Conservation (phyloP, 1,140 invertebrate genomes). For the Copidosoma floridanum region DNA sequence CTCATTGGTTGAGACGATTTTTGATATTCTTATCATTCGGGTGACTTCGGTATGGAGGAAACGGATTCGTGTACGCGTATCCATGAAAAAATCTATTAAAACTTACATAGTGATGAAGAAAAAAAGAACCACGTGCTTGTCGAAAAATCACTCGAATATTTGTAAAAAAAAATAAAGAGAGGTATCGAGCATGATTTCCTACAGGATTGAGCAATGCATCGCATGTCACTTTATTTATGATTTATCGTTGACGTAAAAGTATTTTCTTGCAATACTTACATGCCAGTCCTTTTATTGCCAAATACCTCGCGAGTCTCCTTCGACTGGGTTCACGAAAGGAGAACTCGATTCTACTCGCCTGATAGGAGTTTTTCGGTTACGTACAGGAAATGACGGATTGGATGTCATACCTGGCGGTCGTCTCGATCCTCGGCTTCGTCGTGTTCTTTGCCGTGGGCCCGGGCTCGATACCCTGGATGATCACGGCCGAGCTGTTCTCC, state of each 20-base stretch:
- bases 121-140: no score
- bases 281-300: not conserved
- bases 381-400: slow-evolving; percentile 97
- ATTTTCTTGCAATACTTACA: not conserved
- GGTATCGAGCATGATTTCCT: no score
- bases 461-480: slow-evolving; percentile 98
- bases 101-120: no score
- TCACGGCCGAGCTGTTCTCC: slow-evolving; percentile 96
- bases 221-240: slow-evolving; percentile 37
- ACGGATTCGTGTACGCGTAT: no score
- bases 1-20: no score
- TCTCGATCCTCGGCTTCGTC: slow-evolving; percentile 90
- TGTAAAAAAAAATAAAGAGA: no score
- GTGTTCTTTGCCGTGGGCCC: slow-evolving; percentile 96
- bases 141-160: no score
- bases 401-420: slow-evolving; percentile 94
- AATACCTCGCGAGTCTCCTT: slow-evolving; percentile 51
- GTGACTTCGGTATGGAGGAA: no score
- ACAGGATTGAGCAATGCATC: slow-evolving; percentile 48
- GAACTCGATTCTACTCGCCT: slow-evolving; percentile 56
- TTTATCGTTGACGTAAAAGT: slow-evolving; percentile 11
- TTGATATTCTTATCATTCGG: no score
- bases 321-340: slow-evolving; percentile 56
- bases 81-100: no score
- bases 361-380: slow-evolving; percentile 92